Percentiles rank a stretch among this genome's conserved stretches.
Evolutionary conservation across 1,140 invertebrate genomes (phyloP).

Genomic region (Protaetia brevitarsis): DNA sequence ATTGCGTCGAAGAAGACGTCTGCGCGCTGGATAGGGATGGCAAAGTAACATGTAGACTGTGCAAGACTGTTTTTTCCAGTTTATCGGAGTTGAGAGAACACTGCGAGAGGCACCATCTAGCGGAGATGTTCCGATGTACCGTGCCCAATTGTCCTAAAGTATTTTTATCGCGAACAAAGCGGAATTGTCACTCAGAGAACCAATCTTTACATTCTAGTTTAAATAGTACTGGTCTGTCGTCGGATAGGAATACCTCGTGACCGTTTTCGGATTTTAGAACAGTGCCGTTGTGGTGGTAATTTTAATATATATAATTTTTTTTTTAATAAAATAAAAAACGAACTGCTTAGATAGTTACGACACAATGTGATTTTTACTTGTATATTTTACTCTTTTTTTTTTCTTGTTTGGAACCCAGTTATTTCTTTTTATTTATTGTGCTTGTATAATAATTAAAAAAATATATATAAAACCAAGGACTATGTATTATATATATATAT

Average conservation of each 20-base stretch:
- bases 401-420: slow-evolving; percentile 39
- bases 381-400: slow-evolving; percentile 29
- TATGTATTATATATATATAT: slow-evolving; percentile 23
- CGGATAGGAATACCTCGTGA: slow-evolving; percentile 43
- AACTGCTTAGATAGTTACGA: neutral
- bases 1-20: slow-evolving; percentile 57
- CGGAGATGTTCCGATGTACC: slow-evolving; percentile 76
- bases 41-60: slow-evolving; percentile 63
- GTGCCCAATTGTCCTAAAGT: slow-evolving; percentile 77
- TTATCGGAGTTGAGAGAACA: slow-evolving; percentile 63
- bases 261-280: slow-evolving; percentile 41
- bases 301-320: neutral
- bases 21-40: slow-evolving; percentile 59
- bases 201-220: slow-evolving; percentile 50
- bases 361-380: slow-evolving; percentile 41
- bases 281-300: slow-evolving; percentile 47
- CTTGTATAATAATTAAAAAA: slow-evolving; percentile 27
- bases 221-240: too few species aligned
- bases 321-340: neutral
- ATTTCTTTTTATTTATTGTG: slow-evolving; percentile 43
- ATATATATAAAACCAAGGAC: too few species aligned
- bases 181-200: slow-evolving; percentile 68
- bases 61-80: slow-evolving; percentile 60
- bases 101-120: slow-evolving; percentile 63
- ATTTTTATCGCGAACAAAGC: slow-evolving; percentile 71